Base-by-base conservation (phyloP, 2,888 invertebrate species). In the Antheraea assamensis region DNA sequence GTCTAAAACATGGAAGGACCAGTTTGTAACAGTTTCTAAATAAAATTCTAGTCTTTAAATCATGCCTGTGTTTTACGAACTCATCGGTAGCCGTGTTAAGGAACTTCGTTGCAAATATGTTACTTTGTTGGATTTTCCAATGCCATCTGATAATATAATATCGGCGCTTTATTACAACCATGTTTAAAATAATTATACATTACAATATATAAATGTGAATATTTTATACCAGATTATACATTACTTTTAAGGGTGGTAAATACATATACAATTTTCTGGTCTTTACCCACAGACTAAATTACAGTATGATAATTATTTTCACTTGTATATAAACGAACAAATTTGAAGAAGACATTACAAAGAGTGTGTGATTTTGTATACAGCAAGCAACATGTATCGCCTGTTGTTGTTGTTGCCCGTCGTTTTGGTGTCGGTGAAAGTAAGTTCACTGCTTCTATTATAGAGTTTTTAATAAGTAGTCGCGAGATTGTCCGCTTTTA, bases 191-290 rank as follows among this genome's bases (percentile, higher is more conserved):
- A 64, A 30, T 64, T 30, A 64, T 13, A 64, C 27, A 64, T 4
- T 15, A 15, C 0, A 15, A 13, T 35, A 19, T 68, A 19, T 68
- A 68, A 68, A 8, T 35, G n/a, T 68, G n/a, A 42, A 2, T n/a
- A 68, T 68, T 68, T 30, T 42, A 58, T 49, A n/a, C 55, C 30
- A 49, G 15, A 17, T 58, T 58, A 21, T 3, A 55, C 27, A 55
- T 70, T 55, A 55, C 55, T 3, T 70, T 70, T 70, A 27, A 10
- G 27, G 55, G 27, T 42, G 70, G 30, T n/a, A n/a, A 64, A 31
- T 76, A 72, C 61, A 30, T 30, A 64, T 30, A 71, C 74, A 79
- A 83, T 83, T 83, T 83, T 81, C 78, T 78, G 82, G 78, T 79
- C 64, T 78, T 83, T 83, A 78, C 71, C 55, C 58, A 10, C 72